These are phyloP conservation scores for Anastrepha obliqua DNA, from an alignment of 1,140 invertebrate species.

Conservation along the genomic window DNA sequence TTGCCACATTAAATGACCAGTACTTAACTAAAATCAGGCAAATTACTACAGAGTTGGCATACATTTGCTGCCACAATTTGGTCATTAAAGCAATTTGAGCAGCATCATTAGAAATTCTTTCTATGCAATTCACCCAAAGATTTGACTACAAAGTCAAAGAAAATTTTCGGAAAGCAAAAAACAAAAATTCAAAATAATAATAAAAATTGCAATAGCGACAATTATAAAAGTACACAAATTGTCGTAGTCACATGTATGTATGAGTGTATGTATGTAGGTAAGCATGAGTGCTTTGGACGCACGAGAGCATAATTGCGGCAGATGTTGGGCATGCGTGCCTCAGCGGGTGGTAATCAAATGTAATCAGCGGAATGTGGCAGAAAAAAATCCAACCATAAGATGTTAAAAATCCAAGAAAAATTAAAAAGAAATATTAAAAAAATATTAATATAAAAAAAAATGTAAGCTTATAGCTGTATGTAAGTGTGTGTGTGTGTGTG, in stretches of 20 bases:
- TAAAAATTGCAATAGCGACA: no score
- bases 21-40: conserved; percentile 15
- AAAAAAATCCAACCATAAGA: not conserved
- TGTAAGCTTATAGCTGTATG: not conserved
- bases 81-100: conserved; percentile 19
- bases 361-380: conserved; percentile 20
- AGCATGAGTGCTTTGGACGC: not conserved
- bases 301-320: conserved; percentile 1
- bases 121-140: no score
- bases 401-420: not conserved
- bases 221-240: not conserved
- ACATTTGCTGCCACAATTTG: not conserved
- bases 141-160: no score
- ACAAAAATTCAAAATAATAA: no score
- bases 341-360: conserved; percentile 48
- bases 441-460: not conserved
- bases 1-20: conserved; percentile 12
- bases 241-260: not conserved
- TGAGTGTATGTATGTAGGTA: not conserved
- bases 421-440: not conserved
- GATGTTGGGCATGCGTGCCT: conserved; percentile 50
- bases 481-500: not conserved
- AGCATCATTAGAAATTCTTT: not conserved
- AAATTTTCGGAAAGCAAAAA: no score
- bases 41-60: not conserved